Conservation (phyloP, 2,113 vertebrate species). For the Notarius quadriscutis region DNA sequence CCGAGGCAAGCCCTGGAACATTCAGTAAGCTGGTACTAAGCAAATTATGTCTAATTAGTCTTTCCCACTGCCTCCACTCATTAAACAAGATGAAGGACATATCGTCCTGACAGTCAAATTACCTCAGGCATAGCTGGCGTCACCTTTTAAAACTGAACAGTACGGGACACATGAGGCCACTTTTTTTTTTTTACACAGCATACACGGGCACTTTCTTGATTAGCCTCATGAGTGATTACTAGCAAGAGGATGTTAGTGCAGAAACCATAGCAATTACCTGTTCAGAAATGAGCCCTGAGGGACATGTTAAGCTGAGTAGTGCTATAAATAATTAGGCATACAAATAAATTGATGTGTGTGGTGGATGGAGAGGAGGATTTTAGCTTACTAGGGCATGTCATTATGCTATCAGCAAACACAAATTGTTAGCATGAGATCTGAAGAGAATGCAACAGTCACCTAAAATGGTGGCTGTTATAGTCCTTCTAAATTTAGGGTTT, state of each 20-base stretch:
- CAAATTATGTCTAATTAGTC: constrained; percentile 70
- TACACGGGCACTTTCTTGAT: constrained; percentile 21
- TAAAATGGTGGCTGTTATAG: neutral
- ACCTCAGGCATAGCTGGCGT: constrained; percentile 46
- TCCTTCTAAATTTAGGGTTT: neutral
- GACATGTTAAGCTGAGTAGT: constrained; percentile 25
- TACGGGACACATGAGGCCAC: constrained; percentile 13
- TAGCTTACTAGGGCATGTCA: neutral
- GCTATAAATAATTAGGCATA: constrained; percentile 38
- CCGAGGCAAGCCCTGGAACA: constrained; percentile 58
- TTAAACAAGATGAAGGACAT: constrained; percentile 65
- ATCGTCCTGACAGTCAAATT: constrained; percentile 61
- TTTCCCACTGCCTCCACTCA: constrained; percentile 63
- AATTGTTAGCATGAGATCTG: neutral
- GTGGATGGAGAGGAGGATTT: constrained; percentile 10
- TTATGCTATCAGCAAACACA: constrained; percentile 1
- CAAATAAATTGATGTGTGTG: constrained; percentile 15
- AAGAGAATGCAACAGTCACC: neutral
- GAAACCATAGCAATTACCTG: constrained; percentile 31
- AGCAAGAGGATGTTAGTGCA: constrained; percentile 29
- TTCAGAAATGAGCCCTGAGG: constrained; percentile 28
- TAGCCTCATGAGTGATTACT: constrained; percentile 35
- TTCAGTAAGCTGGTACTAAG: constrained; percentile 61
- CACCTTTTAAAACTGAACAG: constrained; percentile 41
- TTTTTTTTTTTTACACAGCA: constrained; percentile 3